Evolutionary conservation across 2,797 vertebrate species (phyloP), one percentile per base, ranked within the genome.

Genomic region (Leptatherina wallacei): DNA sequence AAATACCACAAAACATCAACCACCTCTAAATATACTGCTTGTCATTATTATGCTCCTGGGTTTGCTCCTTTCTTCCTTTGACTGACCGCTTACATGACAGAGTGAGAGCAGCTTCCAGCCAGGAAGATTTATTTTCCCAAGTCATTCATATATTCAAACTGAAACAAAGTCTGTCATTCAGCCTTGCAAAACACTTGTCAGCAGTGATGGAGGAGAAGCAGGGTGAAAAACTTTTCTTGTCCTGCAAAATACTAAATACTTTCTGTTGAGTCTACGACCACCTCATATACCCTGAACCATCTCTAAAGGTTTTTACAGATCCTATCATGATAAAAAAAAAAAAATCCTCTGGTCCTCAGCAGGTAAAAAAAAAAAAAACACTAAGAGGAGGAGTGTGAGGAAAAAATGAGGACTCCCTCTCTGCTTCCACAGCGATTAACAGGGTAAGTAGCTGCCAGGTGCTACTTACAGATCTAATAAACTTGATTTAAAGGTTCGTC

Each of bases 41-140:
- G 67, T 83, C 58, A 29, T 78, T 64, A 64, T 73, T 60, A 61
- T 55, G 49, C 67, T 83, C 65, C 49, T 13, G 64, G 61, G 59
- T 59, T 71, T 40, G 52, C 40, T 74, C 3, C 71, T 71, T 60
- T 65, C 65, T 77, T 82, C 36, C 69, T 68, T 11, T 75, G 80
- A 75, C 82, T 80, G 84, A 81, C 74, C 81, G 40, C 77, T 81
- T 65, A 3, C 14, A 59, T 2, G 27, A 42, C 0, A 12, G 65
- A 82, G 77, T 78, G 81, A 78, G 73, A 29, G 29, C 9, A 11
- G 61, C 65, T 75, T 79, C 69, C 79, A 75, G 80, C 40, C 76
- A 6, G 58, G 49, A 56, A 81, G 84, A 91, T 90, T 89, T 85
- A 85, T 73, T 79, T 71, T 22, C 69, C 69, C 69, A 81, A 84